A percentile compares a stretch with the other conserved stretches of the same genome.
Evolutionary conservation across 2,113 vertebrate species (phyloP).

Genomic region (Dasyurus viverrinus): DNA sequence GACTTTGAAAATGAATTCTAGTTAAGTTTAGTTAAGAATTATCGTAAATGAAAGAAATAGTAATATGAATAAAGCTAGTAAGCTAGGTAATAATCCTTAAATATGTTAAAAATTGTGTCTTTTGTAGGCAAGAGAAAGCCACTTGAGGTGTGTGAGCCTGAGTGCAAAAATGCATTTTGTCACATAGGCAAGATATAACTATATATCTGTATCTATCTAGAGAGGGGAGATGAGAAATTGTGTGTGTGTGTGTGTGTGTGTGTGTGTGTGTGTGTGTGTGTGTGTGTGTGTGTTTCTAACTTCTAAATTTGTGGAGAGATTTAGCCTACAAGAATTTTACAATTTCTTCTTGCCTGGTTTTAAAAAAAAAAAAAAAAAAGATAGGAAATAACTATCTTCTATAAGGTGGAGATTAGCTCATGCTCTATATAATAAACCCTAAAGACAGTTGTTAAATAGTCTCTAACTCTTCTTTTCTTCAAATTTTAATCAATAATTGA

Average conservation of each 20-base stretch:
- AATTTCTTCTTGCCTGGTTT: neutral
- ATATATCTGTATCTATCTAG: too few relatives aligned
- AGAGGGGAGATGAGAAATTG: too few relatives aligned
- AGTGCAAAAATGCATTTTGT: neutral
- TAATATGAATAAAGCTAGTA: too few relatives aligned
- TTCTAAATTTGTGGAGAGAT: neutral
- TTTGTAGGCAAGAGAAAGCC: neutral
- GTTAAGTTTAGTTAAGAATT: too few relatives aligned
- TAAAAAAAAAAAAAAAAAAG: conserved; percentile 26
- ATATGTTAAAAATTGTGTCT: neutral
- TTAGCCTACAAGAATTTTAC: conserved; percentile 25
- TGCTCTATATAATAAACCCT: conserved; percentile 7
- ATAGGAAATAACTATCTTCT: neutral
- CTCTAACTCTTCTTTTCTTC: conserved; percentile 61
- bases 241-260: too few relatives aligned
- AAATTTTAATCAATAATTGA: conserved; percentile 70
- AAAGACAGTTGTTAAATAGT: conserved; percentile 49
- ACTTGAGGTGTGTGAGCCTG: neutral
- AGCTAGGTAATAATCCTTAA: too few relatives aligned
- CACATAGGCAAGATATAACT: neutral
- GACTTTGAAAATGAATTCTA: too few relatives aligned
- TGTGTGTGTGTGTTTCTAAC: neutral
- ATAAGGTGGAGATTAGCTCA: neutral
- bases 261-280: too few relatives aligned
- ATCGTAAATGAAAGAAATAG: too few relatives aligned